phyloP scores from a whole-genome alignment of 2,113 vertebrate species.

The Trematomus loennbergii region DNA sequence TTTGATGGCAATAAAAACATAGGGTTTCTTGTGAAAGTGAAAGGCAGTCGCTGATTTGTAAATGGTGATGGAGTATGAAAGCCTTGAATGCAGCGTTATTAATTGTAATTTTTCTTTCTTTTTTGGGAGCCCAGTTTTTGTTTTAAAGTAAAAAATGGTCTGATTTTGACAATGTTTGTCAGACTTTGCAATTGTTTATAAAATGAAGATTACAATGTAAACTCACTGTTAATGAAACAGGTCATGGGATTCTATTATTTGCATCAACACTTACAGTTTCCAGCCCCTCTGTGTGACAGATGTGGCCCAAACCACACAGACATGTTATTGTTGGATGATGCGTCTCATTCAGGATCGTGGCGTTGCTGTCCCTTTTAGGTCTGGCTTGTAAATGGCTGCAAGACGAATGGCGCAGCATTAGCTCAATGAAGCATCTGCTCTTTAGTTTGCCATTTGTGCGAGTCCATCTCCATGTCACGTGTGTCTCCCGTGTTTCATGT shows the following conservation, averaged over 20 bases:
- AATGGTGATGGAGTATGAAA: too few species aligned
- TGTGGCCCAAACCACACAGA: background rate
- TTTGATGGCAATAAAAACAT: too few species aligned
- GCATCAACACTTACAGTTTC: background rate
- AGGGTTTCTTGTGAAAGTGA: too few species aligned
- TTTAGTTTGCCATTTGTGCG: constrained; percentile 47
- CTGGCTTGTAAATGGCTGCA: background rate
- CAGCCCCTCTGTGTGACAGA: background rate
- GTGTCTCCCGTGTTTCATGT: constrained; percentile 42
- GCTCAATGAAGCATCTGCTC: constrained; percentile 12
- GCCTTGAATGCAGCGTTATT: too few species aligned
- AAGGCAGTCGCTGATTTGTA: too few species aligned
- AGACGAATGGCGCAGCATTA: constrained; percentile 29
- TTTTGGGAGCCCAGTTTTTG: too few species aligned
- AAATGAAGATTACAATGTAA: too few species aligned
- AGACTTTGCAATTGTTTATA: too few species aligned
- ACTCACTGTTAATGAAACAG: background rate
- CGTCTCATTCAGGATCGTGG: constrained; percentile 10
- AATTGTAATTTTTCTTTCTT: too few species aligned
- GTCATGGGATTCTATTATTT: constrained; percentile 3
- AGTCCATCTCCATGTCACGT: constrained; percentile 60
- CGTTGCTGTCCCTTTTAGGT: background rate
- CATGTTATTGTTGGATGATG: background rate
- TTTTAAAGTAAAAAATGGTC: too few species aligned
- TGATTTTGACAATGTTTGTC: too few species aligned